Conservation (phyloP, 2,888 invertebrate species). For the Reticulitermes lucifugus region DNA sequence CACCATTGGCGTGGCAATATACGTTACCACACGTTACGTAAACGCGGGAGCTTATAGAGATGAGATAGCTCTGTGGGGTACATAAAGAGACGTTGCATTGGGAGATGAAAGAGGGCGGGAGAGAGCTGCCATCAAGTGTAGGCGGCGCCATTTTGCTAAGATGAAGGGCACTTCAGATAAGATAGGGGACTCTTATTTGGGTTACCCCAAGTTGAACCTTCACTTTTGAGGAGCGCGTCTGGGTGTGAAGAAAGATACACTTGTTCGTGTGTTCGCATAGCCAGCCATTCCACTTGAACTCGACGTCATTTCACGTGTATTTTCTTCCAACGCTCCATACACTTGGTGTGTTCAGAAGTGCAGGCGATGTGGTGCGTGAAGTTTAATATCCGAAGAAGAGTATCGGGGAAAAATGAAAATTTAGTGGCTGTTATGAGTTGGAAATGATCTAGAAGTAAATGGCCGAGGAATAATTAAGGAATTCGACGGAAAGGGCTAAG, state of each 20-base stretch:
- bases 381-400: too few relatives aligned
- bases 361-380: too few relatives aligned
- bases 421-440: too few relatives aligned
- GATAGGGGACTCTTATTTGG: slow-evolving; percentile 39
- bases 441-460: too few relatives aligned
- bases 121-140: slow-evolving; percentile 18
- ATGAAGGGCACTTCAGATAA: slow-evolving; percentile 41
- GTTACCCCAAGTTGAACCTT: background rate
- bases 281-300: background rate
- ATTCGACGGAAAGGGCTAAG: too few relatives aligned
- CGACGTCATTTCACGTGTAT: background rate
- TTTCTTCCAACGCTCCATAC: background rate
- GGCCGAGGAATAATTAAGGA: too few relatives aligned
- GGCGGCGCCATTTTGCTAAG: slow-evolving; percentile 44
- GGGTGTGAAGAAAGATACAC: slow-evolving; percentile 26
- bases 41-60: slow-evolving; percentile 16
- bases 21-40: background rate
- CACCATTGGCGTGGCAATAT: background rate
- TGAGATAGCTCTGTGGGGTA: slow-evolving; percentile 41
- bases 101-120: background rate
- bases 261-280: background rate
- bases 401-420: too few relatives aligned
- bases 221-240: background rate
- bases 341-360: too few relatives aligned
- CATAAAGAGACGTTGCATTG: slow-evolving; percentile 24